Evolutionary conservation across 2,113 vertebrate genomes (phyloP).

Genomic region (Ia io): DNA sequence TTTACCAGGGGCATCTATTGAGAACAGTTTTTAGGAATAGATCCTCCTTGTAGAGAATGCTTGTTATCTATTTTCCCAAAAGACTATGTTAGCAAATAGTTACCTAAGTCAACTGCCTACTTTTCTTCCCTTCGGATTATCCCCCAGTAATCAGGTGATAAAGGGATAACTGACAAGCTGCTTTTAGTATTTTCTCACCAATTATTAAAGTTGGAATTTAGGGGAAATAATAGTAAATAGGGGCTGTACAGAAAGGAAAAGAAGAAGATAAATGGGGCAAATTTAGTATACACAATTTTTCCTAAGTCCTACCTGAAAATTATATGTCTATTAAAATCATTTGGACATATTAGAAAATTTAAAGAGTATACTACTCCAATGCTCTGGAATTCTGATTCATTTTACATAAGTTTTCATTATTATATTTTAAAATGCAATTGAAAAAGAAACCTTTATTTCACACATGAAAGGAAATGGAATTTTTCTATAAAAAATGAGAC

Average conservation of each 20-base stretch:
- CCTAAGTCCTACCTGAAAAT: neutral
- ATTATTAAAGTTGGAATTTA: neutral
- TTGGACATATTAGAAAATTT: neutral
- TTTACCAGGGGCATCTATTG: neutral
- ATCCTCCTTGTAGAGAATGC: neutral
- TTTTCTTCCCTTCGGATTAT: neutral
- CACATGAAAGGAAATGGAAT: neutral
- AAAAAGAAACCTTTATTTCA: neutral
- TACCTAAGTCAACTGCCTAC: neutral
- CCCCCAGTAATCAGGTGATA: neutral
- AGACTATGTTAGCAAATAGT: neutral
- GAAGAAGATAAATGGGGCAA: neutral
- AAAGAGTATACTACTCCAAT: neutral
- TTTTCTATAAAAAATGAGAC: neutral
- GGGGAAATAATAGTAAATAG: neutral
- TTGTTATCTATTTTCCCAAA: neutral
- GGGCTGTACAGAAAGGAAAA: neutral
- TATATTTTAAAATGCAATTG: neutral
- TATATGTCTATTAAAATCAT: neutral
- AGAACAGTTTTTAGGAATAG: neutral
- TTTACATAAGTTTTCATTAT: neutral
- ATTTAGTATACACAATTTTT: neutral
- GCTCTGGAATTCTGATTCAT: neutral
- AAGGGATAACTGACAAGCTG: neutral
- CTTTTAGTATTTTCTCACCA: neutral